Evolutionary conservation across 64 coral and sea anemone genomes (phyloP).

Genomic region (Pocillopora damicornis): DNA sequence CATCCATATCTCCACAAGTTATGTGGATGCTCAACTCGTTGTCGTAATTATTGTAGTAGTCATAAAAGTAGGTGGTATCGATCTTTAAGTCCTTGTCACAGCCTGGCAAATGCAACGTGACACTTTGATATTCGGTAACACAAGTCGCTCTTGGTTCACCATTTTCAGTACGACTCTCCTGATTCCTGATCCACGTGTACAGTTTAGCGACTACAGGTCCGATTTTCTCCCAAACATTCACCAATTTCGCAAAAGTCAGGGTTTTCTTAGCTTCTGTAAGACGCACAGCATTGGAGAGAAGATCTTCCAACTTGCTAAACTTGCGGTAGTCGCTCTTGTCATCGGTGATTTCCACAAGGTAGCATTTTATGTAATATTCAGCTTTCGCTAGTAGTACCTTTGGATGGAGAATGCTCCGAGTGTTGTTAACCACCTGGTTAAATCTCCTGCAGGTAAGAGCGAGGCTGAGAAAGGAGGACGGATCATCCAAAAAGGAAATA

Average conservation of each 20-base stretch:
- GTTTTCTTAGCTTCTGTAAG: slow-evolving; percentile 2
- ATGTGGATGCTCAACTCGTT: slow-evolving; percentile 37
- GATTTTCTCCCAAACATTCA: slow-evolving; percentile 49
- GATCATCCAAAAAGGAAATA: slow-evolving; percentile 29
- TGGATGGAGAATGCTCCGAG: slow-evolving; percentile 25
- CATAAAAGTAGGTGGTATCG: slow-evolving; percentile 47
- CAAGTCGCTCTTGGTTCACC: slow-evolving; percentile 58
- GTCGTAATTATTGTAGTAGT: slow-evolving; percentile 49
- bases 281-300: slow-evolving; percentile 10
- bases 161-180: background rate
- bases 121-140: slow-evolving; percentile 14
- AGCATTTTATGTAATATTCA: slow-evolving; percentile 52
- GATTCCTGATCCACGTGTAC: slow-evolving; percentile 53
- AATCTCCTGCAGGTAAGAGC: slow-evolving; percentile 59
- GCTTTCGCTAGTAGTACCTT: slow-evolving; percentile 40
- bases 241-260: slow-evolving; percentile 39
- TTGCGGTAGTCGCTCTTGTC: slow-evolving; percentile 2
- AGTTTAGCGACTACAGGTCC: slow-evolving; percentile 67
- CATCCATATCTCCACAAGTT: slow-evolving; percentile 58
- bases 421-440: slow-evolving; percentile 19
- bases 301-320: background rate
- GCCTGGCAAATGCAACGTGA: slow-evolving; percentile 45
- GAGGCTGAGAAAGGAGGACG: slow-evolving; percentile 25
- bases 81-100: slow-evolving; percentile 33
- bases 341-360: background rate